Conservation (phyloP, 2,888 invertebrate genomes). For the Alsophila aescularia region DNA sequence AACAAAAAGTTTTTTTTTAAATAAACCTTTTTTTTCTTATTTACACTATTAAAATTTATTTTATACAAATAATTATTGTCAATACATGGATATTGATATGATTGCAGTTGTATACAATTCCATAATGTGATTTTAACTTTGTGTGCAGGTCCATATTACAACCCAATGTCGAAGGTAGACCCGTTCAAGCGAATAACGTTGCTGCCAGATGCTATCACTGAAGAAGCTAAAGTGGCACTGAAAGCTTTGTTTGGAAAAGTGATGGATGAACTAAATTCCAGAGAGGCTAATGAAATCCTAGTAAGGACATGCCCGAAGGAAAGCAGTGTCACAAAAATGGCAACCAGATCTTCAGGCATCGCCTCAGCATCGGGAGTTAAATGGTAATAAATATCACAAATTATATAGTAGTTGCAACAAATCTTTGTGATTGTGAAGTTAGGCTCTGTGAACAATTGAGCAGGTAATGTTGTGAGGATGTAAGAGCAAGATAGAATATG, state of each 20-base stretch:
- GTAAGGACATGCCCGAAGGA: conserved; percentile 89
- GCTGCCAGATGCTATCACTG: conserved; percentile 87
- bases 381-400: too few relatives aligned
- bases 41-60: too few relatives aligned
- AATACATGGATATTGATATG: too few relatives aligned
- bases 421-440: too few relatives aligned
- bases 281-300: conserved; percentile 93
- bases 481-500: too few relatives aligned
- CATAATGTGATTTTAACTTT: not conserved
- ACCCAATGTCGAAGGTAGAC: conserved; percentile 86
- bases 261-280: conserved; percentile 88
- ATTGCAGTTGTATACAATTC: too few relatives aligned
- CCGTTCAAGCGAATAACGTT: conserved; percentile 90
- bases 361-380: conserved; percentile 65
- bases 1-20: too few relatives aligned
- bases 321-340: conserved; percentile 69
- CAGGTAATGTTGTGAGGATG: too few relatives aligned
- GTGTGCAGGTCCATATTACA: conserved; percentile 82
- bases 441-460: too few relatives aligned
- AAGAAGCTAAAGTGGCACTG: conserved; percentile 87
- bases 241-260: conserved; percentile 86
- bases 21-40: too few relatives aligned
- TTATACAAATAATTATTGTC: too few relatives aligned
- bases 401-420: too few relatives aligned
- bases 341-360: conserved; percentile 68